Base-by-base conservation (phyloP, 2,888 invertebrate species). In the Meganola albula region DNA sequence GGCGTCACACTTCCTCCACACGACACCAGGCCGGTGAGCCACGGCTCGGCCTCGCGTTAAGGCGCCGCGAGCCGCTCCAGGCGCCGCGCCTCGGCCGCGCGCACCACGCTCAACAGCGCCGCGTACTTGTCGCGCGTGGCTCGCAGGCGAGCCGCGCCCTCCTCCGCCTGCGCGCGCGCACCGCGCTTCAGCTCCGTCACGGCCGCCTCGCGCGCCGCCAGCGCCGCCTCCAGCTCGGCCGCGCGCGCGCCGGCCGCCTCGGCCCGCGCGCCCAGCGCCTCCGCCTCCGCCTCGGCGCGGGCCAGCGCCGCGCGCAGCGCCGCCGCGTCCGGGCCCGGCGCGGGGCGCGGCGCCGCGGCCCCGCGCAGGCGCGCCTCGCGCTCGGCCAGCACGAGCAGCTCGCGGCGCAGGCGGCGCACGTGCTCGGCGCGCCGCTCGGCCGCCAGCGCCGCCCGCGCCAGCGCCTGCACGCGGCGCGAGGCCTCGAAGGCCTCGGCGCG, bases 121-220 rank as follows among this genome's bases (percentile, higher is more conserved):
- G 77, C 67, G 69, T 90, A 90, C 67, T 90, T 90, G 52, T 88
- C 89, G 48, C 85, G 88, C 39, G 88, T 73, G 7, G 89, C 88
- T 42, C 86, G 85, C 48, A 88, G 54, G 51, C 88, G 80, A 54
- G 88, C 88, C 55, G 87, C 84, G 58, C 88, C 89, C 59, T 91
- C 90, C 49, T 91, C 91, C 39, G 89, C 80, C 25, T 78, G 72
- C 39, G 73, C 75, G 86, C 44, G 73, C 62, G 49, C 88, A 65
- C 49, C 89, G 74, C 55, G 84, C 77, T 61, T 78, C 57, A 72
- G 58, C 61, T 70, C 71, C 9, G 88, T 73, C 44, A 89, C 80
- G 23, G 77, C 71, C 44, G 83, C 71, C 38, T 74, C 72, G 50
- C 74, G 71, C 60, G 69, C 52, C 29, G 52, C 54, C 56, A 68